Evolutionary conservation across 2,888 invertebrate species (phyloP).

Genomic region (Tipula unca): DNA sequence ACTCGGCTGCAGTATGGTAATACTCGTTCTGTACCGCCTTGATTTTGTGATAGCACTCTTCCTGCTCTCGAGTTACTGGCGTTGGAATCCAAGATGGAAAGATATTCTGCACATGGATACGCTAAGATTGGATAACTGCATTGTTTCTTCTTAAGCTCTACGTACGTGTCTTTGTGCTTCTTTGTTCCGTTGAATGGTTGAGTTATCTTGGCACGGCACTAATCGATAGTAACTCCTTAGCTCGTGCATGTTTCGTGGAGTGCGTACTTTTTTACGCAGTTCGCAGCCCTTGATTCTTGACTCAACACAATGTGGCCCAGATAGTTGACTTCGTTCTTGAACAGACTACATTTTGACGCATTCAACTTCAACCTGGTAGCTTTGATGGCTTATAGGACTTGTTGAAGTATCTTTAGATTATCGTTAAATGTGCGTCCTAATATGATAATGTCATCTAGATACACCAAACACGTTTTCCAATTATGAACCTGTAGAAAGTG

Average conservation of each 20-base stretch:
- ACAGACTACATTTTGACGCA: neutral
- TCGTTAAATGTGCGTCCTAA: no score
- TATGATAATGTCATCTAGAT: no score
- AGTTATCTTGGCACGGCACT: no score
- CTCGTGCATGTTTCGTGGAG: neutral
- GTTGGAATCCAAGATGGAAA: neutral
- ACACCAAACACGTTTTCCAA: no score
- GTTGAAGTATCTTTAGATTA: no score
- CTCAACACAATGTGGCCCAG: neutral
- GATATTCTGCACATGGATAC: neutral
- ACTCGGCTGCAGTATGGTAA: no score
- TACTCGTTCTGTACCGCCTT: neutral
- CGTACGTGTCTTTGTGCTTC: no score
- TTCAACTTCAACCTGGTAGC: no score
- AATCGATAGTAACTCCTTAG: no score
- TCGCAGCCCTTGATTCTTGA: neutral
- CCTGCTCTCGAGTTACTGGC: neutral
- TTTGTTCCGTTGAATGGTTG: no score
- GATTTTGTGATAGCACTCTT: neutral
- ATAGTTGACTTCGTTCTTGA: no score
- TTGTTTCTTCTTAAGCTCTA: neutral
- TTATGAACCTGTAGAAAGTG: neutral
- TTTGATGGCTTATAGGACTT: no score
- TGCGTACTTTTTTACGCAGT: neutral
- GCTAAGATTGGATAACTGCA: neutral